A percentile compares a stretch with the other conserved stretches of the same genome.
These are phyloP conservation scores for Xenopus tropicalis DNA, from an alignment of 2,113 vertebrate genomes.

Conservation along the genomic window DNA sequence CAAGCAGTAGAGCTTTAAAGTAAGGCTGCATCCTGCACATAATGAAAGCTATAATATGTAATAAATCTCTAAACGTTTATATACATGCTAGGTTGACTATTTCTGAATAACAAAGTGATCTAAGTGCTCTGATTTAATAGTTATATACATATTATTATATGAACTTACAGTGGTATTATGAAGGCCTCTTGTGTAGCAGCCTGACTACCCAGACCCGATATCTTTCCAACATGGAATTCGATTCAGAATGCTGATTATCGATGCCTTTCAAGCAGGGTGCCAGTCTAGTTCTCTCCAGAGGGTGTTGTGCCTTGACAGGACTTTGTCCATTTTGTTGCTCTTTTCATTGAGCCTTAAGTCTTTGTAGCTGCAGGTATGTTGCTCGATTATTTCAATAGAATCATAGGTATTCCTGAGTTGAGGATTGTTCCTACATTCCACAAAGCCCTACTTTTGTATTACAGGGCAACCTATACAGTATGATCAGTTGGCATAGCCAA, in stretches of 20 bases:
- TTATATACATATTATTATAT: too few relatives aligned
- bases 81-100: too few relatives aligned
- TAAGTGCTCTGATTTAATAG: too few relatives aligned
- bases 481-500: conserved; percentile 20
- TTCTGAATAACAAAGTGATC: too few relatives aligned
- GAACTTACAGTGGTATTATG: conserved; percentile 22
- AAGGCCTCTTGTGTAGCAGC: not conserved
- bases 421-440: conserved; percentile 7
- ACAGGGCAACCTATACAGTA: not conserved
- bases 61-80: too few relatives aligned
- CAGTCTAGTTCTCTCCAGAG: not conserved
- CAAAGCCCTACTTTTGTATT: conserved; percentile 1
- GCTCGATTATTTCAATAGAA: not conserved
- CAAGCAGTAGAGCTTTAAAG: too few relatives aligned
- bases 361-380: not conserved
- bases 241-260: too few relatives aligned
- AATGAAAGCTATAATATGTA: too few relatives aligned
- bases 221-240: not conserved
- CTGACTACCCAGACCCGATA: not conserved
- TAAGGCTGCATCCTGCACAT: too few relatives aligned
- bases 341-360: not conserved
- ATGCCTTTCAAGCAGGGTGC: not conserved
- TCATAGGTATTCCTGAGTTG: conserved; percentile 29
- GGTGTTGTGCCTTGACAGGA: not conserved
- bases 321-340: not conserved